Evolutionary conservation across 2,113 vertebrate species (phyloP).

Genomic region (Conger conger): DNA sequence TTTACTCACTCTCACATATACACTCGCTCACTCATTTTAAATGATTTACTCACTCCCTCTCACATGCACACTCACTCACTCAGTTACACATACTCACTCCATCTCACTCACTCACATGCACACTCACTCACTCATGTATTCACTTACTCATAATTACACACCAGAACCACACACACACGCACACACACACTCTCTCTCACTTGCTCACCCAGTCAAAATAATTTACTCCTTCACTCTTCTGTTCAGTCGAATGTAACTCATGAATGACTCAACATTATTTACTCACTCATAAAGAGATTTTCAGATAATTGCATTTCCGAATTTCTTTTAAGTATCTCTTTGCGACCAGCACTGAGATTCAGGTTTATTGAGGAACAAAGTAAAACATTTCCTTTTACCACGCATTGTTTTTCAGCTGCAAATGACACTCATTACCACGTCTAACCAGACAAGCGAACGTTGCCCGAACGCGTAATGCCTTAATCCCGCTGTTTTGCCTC

Average conservation of each 20-base stretch:
- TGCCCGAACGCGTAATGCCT: conserved; percentile 67
- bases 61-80: not conserved
- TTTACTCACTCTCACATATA: not conserved
- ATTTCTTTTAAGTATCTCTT: not conserved
- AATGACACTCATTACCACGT: conserved; percentile 77
- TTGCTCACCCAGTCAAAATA: not conserved
- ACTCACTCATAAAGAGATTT: not conserved
- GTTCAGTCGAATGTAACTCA: not conserved
- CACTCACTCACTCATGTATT: not conserved
- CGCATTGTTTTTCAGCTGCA: conserved; percentile 62
- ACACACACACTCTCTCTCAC: not conserved
- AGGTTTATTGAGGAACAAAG: not conserved
- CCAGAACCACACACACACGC: not conserved
- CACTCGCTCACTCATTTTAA: not conserved
- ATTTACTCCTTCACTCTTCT: not conserved
- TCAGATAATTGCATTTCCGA: not conserved
- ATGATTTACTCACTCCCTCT: not conserved
- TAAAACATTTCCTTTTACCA: conserved; percentile 47
- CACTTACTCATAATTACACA: not conserved
- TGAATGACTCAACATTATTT: not conserved
- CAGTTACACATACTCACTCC: not conserved
- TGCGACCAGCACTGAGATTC: not conserved
- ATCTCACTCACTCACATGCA: not conserved
- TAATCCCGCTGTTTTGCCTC: conserved; percentile 71
- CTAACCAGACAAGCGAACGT: conserved; percentile 73